These are phyloP conservation scores for Mycteria americana DNA, from an alignment of 2,797 vertebrate genomes.

Conservation along the genomic window DNA sequence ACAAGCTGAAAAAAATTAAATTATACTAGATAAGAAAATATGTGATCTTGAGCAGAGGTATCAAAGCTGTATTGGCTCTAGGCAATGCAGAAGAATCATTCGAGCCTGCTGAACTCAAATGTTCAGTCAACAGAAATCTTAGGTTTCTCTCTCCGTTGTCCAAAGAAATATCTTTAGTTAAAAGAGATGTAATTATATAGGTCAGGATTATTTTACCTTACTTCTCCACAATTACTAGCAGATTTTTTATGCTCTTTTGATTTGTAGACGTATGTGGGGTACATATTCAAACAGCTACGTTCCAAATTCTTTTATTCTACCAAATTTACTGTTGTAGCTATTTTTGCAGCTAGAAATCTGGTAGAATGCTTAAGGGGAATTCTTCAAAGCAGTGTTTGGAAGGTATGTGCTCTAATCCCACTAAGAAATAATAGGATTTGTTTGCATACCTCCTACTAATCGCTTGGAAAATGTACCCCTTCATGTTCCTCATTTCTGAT, in stretches of 20 bases:
- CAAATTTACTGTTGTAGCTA: neutral
- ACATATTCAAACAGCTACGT: neutral
- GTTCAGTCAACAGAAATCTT: neutral
- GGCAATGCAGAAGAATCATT: neutral
- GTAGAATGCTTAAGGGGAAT: slow-evolving; percentile 15
- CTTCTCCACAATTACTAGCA: neutral
- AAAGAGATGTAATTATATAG: neutral
- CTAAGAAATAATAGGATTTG: slow-evolving; percentile 59
- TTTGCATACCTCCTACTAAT: slow-evolving; percentile 58
- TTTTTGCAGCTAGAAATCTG: neutral
- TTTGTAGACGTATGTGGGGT: neutral
- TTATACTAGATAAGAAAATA: neutral
- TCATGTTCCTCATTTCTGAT: slow-evolving; percentile 37
- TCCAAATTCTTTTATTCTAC: neutral
- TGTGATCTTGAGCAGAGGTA: neutral
- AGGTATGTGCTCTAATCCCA: slow-evolving; percentile 41
- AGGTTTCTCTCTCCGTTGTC: no score
- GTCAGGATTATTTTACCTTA: neutral
- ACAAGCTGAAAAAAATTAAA: neutral
- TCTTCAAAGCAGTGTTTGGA: slow-evolving; percentile 26
- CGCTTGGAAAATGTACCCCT: slow-evolving; percentile 2
- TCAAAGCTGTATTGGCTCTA: neutral
- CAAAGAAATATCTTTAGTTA: neutral
- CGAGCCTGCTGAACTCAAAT: neutral
- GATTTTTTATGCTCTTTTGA: neutral